A percentile compares a stretch with the other conserved stretches of the same genome.
phyloP scores from a whole-genome alignment of 1,140 invertebrate genomes.

The Venturia canescens region DNA sequence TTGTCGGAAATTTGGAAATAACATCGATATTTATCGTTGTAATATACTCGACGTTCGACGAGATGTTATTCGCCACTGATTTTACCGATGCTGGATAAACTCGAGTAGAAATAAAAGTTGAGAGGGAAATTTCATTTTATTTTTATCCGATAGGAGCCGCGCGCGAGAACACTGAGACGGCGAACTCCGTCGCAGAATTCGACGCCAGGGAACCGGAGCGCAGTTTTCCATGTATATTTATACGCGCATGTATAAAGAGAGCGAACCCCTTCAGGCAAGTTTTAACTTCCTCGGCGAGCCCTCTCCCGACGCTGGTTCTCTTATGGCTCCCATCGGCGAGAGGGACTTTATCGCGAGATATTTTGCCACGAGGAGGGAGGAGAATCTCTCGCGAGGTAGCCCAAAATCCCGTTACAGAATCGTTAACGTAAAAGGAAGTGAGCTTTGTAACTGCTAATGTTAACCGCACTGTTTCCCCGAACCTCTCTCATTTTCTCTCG shows the following conservation, averaged over 20 bases:
- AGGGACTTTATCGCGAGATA: slow-evolving; percentile 75
- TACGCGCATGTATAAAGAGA: slow-evolving; percentile 32
- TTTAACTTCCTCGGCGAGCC: slow-evolving; percentile 56
- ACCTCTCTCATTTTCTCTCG: neutral
- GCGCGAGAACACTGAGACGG: neutral
- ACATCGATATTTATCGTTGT: too few relatives aligned
- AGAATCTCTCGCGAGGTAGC: slow-evolving; percentile 39
- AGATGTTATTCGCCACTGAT: too few relatives aligned
- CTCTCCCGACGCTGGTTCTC: slow-evolving; percentile 54
- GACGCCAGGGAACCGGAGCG: neutral
- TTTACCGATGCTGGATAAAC: too few relatives aligned
- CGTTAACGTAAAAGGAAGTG: slow-evolving; percentile 76
- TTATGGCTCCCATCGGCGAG: slow-evolving; percentile 74
- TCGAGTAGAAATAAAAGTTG: too few relatives aligned
- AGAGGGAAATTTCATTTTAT: too few relatives aligned
- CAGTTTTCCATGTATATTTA: slow-evolving; percentile 13
- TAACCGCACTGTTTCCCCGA: slow-evolving; percentile 53
- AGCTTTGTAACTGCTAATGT: slow-evolving; percentile 76
- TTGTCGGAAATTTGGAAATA: too few relatives aligned
- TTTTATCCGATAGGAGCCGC: too few relatives aligned
- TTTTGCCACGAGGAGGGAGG: slow-evolving; percentile 59
- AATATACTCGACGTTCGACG: too few relatives aligned
- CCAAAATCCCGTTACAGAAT: slow-evolving; percentile 75
- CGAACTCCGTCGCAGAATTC: neutral
- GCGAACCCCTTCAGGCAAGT: slow-evolving; percentile 67